Conservation (phyloP, 2,797 vertebrate species). For the Bufotes viridis region DNA sequence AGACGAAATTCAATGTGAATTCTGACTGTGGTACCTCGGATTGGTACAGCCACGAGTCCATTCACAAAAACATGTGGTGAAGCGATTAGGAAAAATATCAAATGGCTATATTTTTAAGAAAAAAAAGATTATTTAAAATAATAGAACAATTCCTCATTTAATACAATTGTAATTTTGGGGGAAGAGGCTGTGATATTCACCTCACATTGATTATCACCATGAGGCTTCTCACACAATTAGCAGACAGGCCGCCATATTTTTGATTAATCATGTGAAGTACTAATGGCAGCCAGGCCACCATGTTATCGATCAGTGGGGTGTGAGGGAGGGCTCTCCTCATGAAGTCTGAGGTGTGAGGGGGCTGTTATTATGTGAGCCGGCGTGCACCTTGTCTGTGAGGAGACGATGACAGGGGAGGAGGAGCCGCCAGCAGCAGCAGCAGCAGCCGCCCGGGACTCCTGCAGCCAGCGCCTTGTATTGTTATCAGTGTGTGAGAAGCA, state of each 20-base stretch:
- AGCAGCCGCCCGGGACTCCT: conserved; percentile 35
- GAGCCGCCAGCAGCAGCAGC: conserved; percentile 5
- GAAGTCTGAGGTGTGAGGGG: neutral
- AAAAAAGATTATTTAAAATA: too few relatives aligned
- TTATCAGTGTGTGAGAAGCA: conserved; percentile 45
- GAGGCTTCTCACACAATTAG: neutral
- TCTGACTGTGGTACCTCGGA: too few relatives aligned
- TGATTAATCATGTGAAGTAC: neutral
- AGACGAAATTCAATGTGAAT: too few relatives aligned
- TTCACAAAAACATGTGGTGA: too few relatives aligned
- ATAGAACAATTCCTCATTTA: too few relatives aligned
- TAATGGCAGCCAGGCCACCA: neutral
- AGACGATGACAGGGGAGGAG: conserved; percentile 23
- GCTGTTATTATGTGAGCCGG: neutral
- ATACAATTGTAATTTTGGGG: too few relatives aligned
- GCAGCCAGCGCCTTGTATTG: conserved; percentile 55
- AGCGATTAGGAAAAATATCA: too few relatives aligned
- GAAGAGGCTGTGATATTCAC: too few relatives aligned
- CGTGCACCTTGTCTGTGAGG: conserved; percentile 29
- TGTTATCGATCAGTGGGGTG: neutral
- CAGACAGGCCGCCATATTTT: neutral
- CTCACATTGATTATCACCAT: neutral
- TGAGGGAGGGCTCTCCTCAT: neutral
- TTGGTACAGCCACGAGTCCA: too few relatives aligned
- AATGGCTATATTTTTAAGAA: too few relatives aligned